Base-by-base conservation (phyloP, 2,888 invertebrate genomes). In the Andrena camellia region DNA sequence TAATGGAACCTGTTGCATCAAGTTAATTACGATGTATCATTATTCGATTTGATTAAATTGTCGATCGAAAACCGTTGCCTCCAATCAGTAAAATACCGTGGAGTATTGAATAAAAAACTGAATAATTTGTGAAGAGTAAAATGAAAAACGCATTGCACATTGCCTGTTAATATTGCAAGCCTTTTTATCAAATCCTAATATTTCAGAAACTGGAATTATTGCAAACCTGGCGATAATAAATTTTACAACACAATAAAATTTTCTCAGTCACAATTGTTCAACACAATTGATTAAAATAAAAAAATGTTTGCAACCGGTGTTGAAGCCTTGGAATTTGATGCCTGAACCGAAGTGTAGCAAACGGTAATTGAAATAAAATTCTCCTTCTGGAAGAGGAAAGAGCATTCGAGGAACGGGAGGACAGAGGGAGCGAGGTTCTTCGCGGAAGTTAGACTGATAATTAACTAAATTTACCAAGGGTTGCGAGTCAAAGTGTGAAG, bases 401-500 rank as follows among this genome's bases (percentile, higher is more conserved):
- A 42, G 54, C 26, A 67, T 59, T 48, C 52, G 8, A 31, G 29
- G 20, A 59, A 52, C 31, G 26, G 59, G 74, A 42, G 66, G 62
- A 59, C 59, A 67, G 81, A 80, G 67, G 77, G 35, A 63, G 75
- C 73, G 79, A 88, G 89, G 90, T 91, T 87, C 85, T 83, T 87
- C 80, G 80, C 80, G 83, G 78, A 93, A 93, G 90, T 93, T 93
- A 90, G 89, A 90, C 91, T 91, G 92, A 92, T 94, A 94, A 94
- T 94, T 94, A 93, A 92, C 92, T 91, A 91, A 92, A 94, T 93
- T 93, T 91, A 91, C 85, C 84, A 74, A 87, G 90, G 78, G 81
- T 75, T 75, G 78, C 89, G 92, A 92, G 92, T 92, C 93, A 92
- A 92, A 94, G 94, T 94, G 94, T 94, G 92, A 94, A 94, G 92